phyloP scores from a whole-genome alignment of 2,797 vertebrate species.

The Rhincodon typus region DNA sequence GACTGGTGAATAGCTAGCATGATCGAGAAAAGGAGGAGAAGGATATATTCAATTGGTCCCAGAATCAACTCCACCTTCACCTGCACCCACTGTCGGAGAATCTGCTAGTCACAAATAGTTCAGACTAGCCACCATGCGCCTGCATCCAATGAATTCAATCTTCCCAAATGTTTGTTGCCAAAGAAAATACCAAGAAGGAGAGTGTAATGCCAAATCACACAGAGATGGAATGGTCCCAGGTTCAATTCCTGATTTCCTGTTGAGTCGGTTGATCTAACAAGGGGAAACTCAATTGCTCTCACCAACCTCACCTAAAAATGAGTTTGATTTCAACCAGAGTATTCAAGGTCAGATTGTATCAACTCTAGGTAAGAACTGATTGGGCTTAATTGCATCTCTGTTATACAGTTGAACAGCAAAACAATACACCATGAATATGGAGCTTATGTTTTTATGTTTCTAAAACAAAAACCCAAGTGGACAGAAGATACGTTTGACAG shows the following conservation, averaged over 20 bases:
- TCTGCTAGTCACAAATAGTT: too few species aligned
- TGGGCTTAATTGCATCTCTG: too few species aligned
- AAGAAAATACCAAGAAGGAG: too few species aligned
- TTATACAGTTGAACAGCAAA: not conserved
- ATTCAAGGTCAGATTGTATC: too few species aligned
- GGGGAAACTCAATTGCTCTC: not conserved
- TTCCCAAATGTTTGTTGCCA: too few species aligned
- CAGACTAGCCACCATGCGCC: too few species aligned
- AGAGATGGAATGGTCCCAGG: not conserved
- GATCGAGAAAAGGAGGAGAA: too few species aligned
- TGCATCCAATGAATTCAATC: too few species aligned
- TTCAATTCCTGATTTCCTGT: not conserved
- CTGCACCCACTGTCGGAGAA: too few species aligned
- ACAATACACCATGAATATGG: not conserved
- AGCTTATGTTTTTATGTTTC: not conserved
- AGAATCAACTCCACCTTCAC: too few species aligned
- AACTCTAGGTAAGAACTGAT: not conserved
- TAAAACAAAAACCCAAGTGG: not conserved
- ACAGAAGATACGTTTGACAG: not conserved
- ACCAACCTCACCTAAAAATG: not conserved
- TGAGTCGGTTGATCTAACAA: not conserved
- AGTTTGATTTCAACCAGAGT: not conserved
- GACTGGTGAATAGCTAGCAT: too few species aligned
- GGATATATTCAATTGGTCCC: too few species aligned
- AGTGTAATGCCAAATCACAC: not conserved